A percentile compares a stretch with the other conserved stretches of the same genome.
Evolutionary conservation across 2,888 invertebrate species (phyloP).

Genomic region (Conus canariensis): DNA sequence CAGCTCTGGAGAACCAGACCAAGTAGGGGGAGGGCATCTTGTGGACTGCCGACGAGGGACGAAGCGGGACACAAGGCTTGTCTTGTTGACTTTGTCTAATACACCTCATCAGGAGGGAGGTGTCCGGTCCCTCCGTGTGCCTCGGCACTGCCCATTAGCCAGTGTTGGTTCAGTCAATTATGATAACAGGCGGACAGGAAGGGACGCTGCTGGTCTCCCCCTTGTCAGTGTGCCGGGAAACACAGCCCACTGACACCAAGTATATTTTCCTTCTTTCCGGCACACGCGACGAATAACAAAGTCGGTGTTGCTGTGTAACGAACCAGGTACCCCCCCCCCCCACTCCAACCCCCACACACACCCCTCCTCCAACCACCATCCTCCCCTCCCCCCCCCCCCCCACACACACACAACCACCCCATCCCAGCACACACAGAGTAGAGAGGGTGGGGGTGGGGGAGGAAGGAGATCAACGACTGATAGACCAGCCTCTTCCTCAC

Average conservation of each 20-base stretch:
- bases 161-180: not conserved
- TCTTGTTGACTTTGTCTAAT: not conserved
- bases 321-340: too few species aligned
- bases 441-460: too few species aligned
- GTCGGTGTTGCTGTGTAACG: not conserved
- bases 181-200: not conserved
- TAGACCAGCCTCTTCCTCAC: not conserved
- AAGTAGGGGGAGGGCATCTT: too few species aligned
- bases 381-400: not conserved
- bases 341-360: too few species aligned
- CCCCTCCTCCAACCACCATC: not conserved
- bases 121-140: not conserved
- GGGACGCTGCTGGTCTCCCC: not conserved
- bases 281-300: slow-evolving; percentile 24
- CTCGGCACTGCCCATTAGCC: not conserved
- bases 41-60: too few species aligned
- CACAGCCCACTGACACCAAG: not conserved
- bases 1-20: too few species aligned
- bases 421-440: too few species aligned
- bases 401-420: not conserved
- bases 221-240: not conserved
- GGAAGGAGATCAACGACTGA: slow-evolving; percentile 7
- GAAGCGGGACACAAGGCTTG: not conserved
- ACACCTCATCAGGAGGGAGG: not conserved
- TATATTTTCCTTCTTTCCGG: slow-evolving; percentile 19